Conservation (phyloP, 92 coral and sea anemone genomes). For the Chrysogorgia sp. region DNA sequence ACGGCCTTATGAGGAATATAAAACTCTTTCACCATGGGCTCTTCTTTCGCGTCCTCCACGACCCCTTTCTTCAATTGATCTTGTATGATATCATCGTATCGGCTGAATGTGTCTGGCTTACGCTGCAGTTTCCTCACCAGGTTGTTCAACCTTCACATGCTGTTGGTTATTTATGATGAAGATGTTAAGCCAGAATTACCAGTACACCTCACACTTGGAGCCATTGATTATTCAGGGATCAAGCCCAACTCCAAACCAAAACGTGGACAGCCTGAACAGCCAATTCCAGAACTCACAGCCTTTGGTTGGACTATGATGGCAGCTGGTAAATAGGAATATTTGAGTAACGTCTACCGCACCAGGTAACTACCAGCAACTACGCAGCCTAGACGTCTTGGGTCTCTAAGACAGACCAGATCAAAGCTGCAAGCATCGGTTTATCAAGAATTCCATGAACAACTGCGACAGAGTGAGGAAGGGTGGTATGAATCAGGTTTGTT, state of each 20-base stretch:
- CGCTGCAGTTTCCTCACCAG: too few species aligned
- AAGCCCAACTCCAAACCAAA: slow-evolving; percentile 34
- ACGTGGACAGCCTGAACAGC: slow-evolving; percentile 17
- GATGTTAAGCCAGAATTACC: slow-evolving; percentile 35
- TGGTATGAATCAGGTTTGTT: slow-evolving; percentile 13
- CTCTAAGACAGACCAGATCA: slow-evolving; percentile 10
- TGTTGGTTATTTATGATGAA: slow-evolving; percentile 26
- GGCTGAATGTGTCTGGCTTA: too few species aligned
- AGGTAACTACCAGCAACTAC: slow-evolving; percentile 10
- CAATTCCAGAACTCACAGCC: slow-evolving; percentile 41
- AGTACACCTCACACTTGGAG: slow-evolving; percentile 36
- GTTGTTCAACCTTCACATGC: not conserved
- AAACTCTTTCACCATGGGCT: too few species aligned
- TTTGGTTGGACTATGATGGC: slow-evolving; percentile 59
- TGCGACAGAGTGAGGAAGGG: slow-evolving; percentile 15
- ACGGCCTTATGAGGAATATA: too few species aligned
- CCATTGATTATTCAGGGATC: slow-evolving; percentile 37
- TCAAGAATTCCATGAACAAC: slow-evolving; percentile 16
- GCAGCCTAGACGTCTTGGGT: slow-evolving; percentile 36
- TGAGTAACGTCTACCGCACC: slow-evolving; percentile 1
- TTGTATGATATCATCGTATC: too few species aligned
- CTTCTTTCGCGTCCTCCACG: too few species aligned
- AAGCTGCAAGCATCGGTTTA: not conserved
- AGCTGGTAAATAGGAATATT: slow-evolving; percentile 7
- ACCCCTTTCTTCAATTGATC: too few species aligned